Conservation (phyloP, 2,113 vertebrate genomes). For the Prunella fulvescens region DNA sequence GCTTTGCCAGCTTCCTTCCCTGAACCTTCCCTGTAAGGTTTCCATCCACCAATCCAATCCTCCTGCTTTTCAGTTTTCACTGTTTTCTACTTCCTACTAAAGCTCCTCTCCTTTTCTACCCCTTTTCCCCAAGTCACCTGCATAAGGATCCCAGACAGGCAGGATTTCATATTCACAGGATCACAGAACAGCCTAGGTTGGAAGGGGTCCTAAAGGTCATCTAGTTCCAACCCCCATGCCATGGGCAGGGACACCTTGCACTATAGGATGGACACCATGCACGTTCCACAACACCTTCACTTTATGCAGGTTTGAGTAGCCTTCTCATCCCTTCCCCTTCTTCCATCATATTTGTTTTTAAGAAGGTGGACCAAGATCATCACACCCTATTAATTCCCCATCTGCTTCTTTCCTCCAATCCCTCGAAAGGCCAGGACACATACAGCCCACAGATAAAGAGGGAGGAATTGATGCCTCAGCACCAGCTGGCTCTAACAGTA, state of each 20-base stretch:
- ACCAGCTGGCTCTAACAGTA: not conserved
- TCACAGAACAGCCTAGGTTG: not conserved
- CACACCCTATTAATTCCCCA: not conserved
- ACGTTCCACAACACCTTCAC: rapidly evolving
- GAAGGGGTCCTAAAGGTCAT: not conserved
- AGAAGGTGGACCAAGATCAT: not conserved
- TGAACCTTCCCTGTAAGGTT: not conserved
- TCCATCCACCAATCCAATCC: not conserved
- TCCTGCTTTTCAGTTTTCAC: not conserved
- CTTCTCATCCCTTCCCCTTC: not conserved
- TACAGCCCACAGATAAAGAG: rapidly evolving
- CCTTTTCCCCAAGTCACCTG: not conserved
- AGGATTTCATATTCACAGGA: not conserved
- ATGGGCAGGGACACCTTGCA: not conserved
- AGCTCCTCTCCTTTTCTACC: not conserved
- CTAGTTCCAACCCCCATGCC: not conserved
- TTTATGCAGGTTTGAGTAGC: not conserved
- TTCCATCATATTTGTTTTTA: not conserved
- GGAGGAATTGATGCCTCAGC: not conserved
- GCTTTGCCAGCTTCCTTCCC: not conserved
- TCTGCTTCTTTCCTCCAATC: not conserved
- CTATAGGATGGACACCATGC: not conserved
- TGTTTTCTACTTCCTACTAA: not conserved
- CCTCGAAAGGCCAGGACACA: not conserved
- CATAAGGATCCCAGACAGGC: not conserved